Base-by-base conservation (phyloP, 2,888 invertebrate genomes). In the Aethes cnicana region DNA sequence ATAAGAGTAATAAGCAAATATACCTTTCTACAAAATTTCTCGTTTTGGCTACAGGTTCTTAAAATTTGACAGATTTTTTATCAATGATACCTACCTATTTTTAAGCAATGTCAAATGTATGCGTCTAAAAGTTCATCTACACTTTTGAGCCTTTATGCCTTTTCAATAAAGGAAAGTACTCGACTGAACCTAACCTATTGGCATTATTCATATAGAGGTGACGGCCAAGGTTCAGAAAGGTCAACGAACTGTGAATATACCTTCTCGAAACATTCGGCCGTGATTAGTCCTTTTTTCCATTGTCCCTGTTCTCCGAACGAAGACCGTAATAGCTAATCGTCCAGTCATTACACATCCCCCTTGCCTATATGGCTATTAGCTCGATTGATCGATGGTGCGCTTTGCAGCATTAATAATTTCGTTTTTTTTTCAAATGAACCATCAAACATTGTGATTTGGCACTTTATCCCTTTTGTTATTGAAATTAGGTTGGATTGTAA, bases 231-330 rank as follows among this genome's bases (percentile, higher is more conserved):
- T 32, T 30, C 37, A 30, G 52, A 58, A 56, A 66, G 68, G 71
- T 69, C 61, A 72, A 60, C 66, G 75, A 76, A 75, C 82, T 65
- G 59, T 70, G 61, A 69, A 66, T 68, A 69, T 58, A n/a, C 47
- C 30, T 62, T 63, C 62, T 62, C 63, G 68, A 63, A 68, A 66
- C 66, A 68, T 61, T 66, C 62, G 68, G 79, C 20, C 41, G 32
- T 47, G 78, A 82, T 81, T 83, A 77, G 68, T 60, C 62, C 72
- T 81, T 77, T 70, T 71, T 61, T 72, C 72, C 77, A 79, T 83
- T 81, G 78, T 82, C 71, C 69, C 75, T 61, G 67, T 74, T 77
- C 77, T 70, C 57, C 55, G 77, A 79, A 76, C 68, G 61, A 69
- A 74, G 71, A 77, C 78, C 76, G 76, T 79, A 72, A 75, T 65